A percentile compares a stretch with the other conserved stretches of the same genome.
These are phyloP conservation scores for Alectura lathami DNA, from an alignment of 2,113 vertebrate genomes.

Conservation along the genomic window DNA sequence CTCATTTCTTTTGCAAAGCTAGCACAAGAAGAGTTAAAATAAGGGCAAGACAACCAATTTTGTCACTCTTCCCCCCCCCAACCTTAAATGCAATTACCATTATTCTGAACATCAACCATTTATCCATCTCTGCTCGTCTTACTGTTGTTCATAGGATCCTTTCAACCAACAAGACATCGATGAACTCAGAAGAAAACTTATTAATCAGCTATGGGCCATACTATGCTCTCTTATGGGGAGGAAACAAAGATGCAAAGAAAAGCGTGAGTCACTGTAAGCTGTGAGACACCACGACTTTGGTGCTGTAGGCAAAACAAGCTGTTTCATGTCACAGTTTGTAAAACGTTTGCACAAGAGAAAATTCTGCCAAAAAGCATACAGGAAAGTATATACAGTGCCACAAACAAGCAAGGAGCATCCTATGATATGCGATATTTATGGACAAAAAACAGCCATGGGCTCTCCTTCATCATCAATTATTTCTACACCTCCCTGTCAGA, in stretches of 20 bases:
- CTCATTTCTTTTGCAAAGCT: neutral
- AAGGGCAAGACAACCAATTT: neutral
- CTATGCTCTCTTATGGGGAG: neutral
- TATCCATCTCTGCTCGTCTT: neutral
- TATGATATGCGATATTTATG: neutral
- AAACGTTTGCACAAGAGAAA: neutral
- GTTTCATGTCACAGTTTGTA: slow-evolving; percentile 4
- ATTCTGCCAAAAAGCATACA: neutral
- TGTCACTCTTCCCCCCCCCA: neutral
- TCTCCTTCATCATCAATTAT: neutral
- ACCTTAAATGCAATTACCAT: neutral
- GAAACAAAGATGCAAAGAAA: neutral
- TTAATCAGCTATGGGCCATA: neutral
- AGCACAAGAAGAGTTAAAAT: neutral
- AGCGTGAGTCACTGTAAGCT: slow-evolving; percentile 15
- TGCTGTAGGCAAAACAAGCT: slow-evolving; percentile 44
- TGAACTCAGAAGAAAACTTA: neutral
- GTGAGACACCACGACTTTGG: slow-evolving; percentile 8
- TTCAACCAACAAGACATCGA: slow-evolving; percentile 21
- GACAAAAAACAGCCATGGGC: neutral
- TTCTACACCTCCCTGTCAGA: neutral
- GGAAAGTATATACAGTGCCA: neutral
- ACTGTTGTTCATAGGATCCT: neutral
- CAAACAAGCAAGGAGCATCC: neutral
- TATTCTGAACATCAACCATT: neutral